phyloP scores from a whole-genome alignment of 1,140 invertebrate genomes.

The Drosophila pseudoananassae region DNA sequence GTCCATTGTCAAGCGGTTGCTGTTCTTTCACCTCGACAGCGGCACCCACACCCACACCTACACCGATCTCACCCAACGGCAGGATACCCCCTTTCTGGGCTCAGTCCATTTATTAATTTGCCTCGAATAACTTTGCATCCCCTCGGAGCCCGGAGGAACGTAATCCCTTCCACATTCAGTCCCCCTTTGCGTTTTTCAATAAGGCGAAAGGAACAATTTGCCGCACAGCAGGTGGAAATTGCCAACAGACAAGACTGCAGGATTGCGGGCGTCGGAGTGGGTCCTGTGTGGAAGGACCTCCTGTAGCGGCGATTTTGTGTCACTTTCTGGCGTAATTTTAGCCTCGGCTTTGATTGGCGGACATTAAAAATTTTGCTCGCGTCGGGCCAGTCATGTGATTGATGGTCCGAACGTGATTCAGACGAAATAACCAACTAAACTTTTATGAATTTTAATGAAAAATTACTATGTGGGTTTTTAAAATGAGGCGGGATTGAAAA shows the following conservation, averaged over 20 bases:
- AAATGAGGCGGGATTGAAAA: too few species aligned
- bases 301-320: conserved; percentile 62
- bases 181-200: conserved; percentile 55
- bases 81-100: conserved; percentile 10
- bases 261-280: not conserved
- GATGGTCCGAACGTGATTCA: conserved; percentile 62
- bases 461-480: conserved; percentile 10
- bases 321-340: conserved; percentile 65
- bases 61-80: not conserved
- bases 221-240: conserved; percentile 67
- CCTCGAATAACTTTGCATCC: conserved; percentile 45
- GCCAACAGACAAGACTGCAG: conserved; percentile 7
- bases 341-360: conserved; percentile 65
- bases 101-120: conserved; percentile 73
- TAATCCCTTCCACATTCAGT: conserved; percentile 47
- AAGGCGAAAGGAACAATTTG: conserved; percentile 60
- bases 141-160: not conserved
- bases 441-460: conserved; percentile 69
- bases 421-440: conserved; percentile 39
- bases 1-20: conserved; percentile 60
- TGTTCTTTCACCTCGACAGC: conserved; percentile 14
- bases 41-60: not conserved
- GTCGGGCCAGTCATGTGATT: conserved; percentile 67
- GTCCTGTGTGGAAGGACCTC: conserved; percentile 15
- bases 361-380: conserved; percentile 64